phyloP scores from a whole-genome alignment of 2,888 invertebrate genomes.

The Epinotia nisella region DNA sequence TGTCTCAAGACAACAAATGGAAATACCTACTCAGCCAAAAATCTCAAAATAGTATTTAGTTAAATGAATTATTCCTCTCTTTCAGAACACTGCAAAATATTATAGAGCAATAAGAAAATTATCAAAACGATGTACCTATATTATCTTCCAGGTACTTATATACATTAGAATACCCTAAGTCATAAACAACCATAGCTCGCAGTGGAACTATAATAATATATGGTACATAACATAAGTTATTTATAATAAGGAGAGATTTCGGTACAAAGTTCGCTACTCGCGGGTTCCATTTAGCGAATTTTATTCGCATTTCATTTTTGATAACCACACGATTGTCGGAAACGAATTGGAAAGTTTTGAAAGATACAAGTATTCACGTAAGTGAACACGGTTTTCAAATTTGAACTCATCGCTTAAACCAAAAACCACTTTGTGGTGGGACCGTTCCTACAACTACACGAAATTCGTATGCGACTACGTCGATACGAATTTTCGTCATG shows the following conservation, averaged over 20 bases:
- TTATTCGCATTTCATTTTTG: slow-evolving; percentile 1
- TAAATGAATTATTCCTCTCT: neutral
- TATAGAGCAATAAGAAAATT: neutral
- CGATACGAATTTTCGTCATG: slow-evolving; percentile 8
- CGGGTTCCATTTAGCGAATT: neutral
- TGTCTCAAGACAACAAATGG: neutral
- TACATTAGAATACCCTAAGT: slow-evolving; percentile 46
- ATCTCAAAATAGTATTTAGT: no score
- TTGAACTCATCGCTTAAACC: neutral
- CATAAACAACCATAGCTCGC: slow-evolving; percentile 54
- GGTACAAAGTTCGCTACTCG: neutral
- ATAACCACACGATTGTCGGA: neutral
- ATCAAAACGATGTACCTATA: slow-evolving; percentile 29
- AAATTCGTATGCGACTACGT: neutral
- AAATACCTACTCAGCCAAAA: no score
- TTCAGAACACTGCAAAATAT: neutral
- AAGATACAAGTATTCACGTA: slow-evolving; percentile 22
- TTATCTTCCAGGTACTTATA: slow-evolving; percentile 48
- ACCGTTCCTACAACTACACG: neutral
- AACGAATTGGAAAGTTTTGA: slow-evolving; percentile 1
- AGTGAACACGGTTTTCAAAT: slow-evolving; percentile 31
- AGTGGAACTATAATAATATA: slow-evolving; percentile 50
- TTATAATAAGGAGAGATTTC: slow-evolving; percentile 24
- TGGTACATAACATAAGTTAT: slow-evolving; percentile 26
- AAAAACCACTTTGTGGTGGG: neutral